Base-by-base conservation (phyloP, 2,888 invertebrate genomes). In the Druceiella hillmani region DNA sequence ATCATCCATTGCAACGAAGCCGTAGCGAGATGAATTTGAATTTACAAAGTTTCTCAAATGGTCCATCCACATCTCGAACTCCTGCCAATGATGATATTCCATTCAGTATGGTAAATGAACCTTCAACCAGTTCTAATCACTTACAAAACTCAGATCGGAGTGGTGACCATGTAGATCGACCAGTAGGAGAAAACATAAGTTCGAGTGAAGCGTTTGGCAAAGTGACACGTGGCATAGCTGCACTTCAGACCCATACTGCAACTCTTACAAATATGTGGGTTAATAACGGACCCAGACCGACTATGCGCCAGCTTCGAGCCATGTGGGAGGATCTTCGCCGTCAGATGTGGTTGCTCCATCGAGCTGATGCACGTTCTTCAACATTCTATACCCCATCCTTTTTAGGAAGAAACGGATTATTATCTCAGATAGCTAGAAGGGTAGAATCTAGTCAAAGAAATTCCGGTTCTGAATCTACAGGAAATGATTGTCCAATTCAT, bases 311-410 rank as follows among this genome's bases (percentile, higher is more conserved):
- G 49, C 67, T 83, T 36, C 71, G 81, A 5, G 65, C 64, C 17
- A 74, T 82, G 71, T 78, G 82, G 70, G 75, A 78, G 41, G 77
- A 78, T 52, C 62, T 83, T 42, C 75, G 78, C 14, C 59, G 75
- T 24, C 75, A 79, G 36, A 74, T 82, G 47, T 59, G 75, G 40
- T 57, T 66, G 47, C 54, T 78, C 36, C 67, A 78, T 45, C 58
- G 75, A 42, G 68, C 72, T 48, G 65, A 69, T 1, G 65, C 64
- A 40, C 50, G 62, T 29, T 64, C 64, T 2, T 16, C 43, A n/a
- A 61, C 59, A 33, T 62, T 63, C 50, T 69, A 66, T 44, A 64
- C 66, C 7, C 58, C 68, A 43, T 63, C 67, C 3, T 55, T 70
- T 27, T 50, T 67, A 22, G 67, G 68, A 45, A 58, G 71, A 24